Base-by-base conservation (phyloP, 2,113 vertebrate genomes). In the Cricetomys ansorgei region DNA sequence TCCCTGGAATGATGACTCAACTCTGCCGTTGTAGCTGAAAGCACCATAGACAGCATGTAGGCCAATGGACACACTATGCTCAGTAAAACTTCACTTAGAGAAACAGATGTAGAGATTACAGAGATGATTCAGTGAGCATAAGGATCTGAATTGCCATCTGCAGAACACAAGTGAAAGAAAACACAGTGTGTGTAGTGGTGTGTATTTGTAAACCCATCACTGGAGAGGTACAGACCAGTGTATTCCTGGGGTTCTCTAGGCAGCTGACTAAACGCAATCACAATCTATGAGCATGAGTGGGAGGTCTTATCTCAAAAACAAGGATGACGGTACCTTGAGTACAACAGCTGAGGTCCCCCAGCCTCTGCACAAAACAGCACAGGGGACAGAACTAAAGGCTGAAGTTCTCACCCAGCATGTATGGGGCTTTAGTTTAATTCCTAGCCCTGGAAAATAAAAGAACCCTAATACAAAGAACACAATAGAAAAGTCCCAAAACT, bases 11-110 rank as follows among this genome's bases (percentile, higher is more conserved):
- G 65, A 50, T 34, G 48, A 53, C 13, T 57, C 80, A 75, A 31
- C 62, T 85, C 72, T 57, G 59, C n/a, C 53, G 40, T 0, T 34
- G 7, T 16, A 29, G 43, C 23, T 64, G 50, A 64, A 72, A 81
- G 37, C 50, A 64, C 15, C 31, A 31, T 15, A 34, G 11, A 43
- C 3, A 19, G 70, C 5, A 85, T 0, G 1, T 75, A 69, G 57
- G 37, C 8, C 6, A 55, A 88, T n/a, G 23, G 64, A 40, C 0
- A 4, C 25, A 12, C 12, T 48, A 6, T 15, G 50, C 50, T 64
- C 67, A 83, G 88, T 73, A 89, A 89, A 96, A 70, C 92, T 92
- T 94, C 62, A 90, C 73, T 96, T 79, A 79, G 13, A 72, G 72
- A 95, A 65, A 23, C 23, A 86, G 73, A 45, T 70, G 37, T 8